Evolutionary conservation across 2,888 invertebrate species (phyloP), one percentile per base, ranked within the genome.

Genomic region (Netelia fuscicornis): DNA sequence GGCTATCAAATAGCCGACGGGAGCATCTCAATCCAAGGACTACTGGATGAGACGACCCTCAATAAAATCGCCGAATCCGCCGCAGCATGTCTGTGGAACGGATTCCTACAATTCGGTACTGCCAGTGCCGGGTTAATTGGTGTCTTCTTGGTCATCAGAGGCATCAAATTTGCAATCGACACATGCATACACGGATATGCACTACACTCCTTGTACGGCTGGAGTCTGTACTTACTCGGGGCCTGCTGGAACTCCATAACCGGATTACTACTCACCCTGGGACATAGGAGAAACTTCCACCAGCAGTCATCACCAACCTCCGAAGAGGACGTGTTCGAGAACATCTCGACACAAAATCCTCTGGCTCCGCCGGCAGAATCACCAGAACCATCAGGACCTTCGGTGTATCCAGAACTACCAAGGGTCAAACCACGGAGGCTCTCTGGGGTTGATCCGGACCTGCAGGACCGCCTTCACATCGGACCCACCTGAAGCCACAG

Each of bases 21-120:
- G 1, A 48, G 30, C 30, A 2, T 71, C 0, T 30, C 60, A 0
- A 1, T 85, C 1, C 62, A 3, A 1, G 52, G 76, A 20, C 11
- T 87, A 0, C 8, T 87, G 10, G 77, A 87, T 8, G 80, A 86
- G 52, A 9, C 68, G 2, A 11, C 81, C 1, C 42, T 86, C 1
- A 48, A 83, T 0, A 37, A 67, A 6, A 67, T 86, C n/a, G 76
- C 79, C 1, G 70, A 83, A 17, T 17, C 17, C 17, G 17, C 37
- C n/a, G n/a, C 56, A n/a, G 11, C n/a, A 13, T 0, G 56, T 1
- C 1, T 56, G 6, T 56, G 56, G 56, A 11, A 68, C 42, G 30
- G 52, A 20, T 17, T 52, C 25, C n/a, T 52, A 8, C 30, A 54
- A 70, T 25, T 30, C 13, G n/a, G 13, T 25, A 2, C 11, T 3